Evolutionary conservation across 2,113 vertebrate genomes (phyloP).

Genomic region (Xerus inauris): DNA sequence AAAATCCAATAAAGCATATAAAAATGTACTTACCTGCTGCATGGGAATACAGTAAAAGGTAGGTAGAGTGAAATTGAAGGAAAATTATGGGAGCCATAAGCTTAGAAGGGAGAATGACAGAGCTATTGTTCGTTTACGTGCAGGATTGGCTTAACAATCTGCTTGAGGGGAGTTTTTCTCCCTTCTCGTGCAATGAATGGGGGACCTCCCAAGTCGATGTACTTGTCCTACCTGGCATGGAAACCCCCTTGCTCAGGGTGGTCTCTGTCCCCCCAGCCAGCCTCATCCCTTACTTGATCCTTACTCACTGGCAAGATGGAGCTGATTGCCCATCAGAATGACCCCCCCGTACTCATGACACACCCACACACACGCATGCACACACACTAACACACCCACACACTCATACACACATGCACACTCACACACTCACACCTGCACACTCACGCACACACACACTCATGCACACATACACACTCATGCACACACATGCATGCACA

Average conservation of each 20-base stretch:
- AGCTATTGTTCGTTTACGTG: not conserved
- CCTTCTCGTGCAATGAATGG: not conserved
- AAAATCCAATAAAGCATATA: slow-evolving; percentile 1
- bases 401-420: not conserved
- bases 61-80: not conserved
- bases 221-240: not conserved
- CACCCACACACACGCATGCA: accelerated
- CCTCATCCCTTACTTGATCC: not conserved
- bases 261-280: not conserved
- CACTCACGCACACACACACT: no score
- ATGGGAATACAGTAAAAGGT: not conserved
- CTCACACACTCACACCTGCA: no score
- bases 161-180: not conserved
- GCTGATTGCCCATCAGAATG: not conserved
- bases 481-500: no score
- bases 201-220: not conserved
- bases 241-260: not conserved
- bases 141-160: not conserved
- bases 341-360: not conserved
- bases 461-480: no score
- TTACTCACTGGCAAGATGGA: not conserved
- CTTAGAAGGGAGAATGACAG: not conserved
- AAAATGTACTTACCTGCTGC: not conserved
- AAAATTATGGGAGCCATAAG: not conserved
- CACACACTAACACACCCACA: not conserved